Evolutionary conservation across 2,113 vertebrate species (phyloP), one percentile per base, ranked within the genome.

Genomic region (Zosterops hypoxanthus): DNA sequence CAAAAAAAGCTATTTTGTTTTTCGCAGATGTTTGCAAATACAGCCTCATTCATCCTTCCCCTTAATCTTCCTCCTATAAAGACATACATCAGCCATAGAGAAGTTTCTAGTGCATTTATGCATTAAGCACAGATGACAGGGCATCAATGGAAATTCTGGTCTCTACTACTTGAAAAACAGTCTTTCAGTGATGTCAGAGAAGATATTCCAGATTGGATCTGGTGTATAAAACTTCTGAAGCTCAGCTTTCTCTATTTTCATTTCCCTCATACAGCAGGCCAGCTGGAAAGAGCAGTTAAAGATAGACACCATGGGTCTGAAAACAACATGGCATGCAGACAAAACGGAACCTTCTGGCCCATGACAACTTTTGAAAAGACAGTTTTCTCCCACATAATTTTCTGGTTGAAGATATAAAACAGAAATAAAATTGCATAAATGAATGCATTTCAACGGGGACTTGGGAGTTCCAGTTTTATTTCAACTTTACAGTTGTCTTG

Each of bases 261-360:
- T 56, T 39, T 57, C 9, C 23, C 8, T 64, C 12, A 60, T 14
- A 60, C 6, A 26, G 16, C n/a, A 75, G 39, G 12, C 12, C 46
- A 79, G 20, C n/a, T 65, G n/a, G 46, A 55, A 71, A 82, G 55
- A 77, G 22, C 16, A 50, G 31, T 34, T 61, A 15, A 49, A 76
- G 49, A 31, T 16, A 49, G 49, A 47, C 13, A 57, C 21, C 10
- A 3, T 0, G 6, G 42, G 22, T 55, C 36, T 77, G 50, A 80
- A 85, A 61, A 16, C 19, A 84, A 13, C 1, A 1, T 1, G 3
- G 5, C 1, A 1, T 28, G 36, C 14, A 49, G 50, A n/a, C 9
- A 31, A 36, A 64, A 56, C 22, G 22, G 34, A 84, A 12, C 3
- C 2, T 78, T 75, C 53, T 53, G 36, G 5, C 21, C 31, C 22